Evolutionary conservation across 2,888 invertebrate species (phyloP), one percentile per base, ranked within the genome.

Genomic region (Lordiphosa fenestrarum): DNA sequence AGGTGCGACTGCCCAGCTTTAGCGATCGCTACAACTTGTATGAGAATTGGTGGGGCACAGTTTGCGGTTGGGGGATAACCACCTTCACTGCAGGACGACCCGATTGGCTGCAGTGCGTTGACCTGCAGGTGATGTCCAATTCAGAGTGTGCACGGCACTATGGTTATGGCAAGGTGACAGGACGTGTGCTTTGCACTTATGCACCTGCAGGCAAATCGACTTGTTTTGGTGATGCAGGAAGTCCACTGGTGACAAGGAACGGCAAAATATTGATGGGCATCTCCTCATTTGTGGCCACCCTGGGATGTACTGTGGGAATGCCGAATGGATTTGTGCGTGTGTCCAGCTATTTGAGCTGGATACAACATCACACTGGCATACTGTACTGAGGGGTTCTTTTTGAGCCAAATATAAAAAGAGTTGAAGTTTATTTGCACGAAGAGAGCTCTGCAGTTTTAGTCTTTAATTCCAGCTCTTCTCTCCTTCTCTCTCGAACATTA

Each of bases 1-100:
- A 23, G 2, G 66, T 65, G 1, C 12, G 15, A 0, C 10, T 62
- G 4, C 62, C 62, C 0, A 3, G 37, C 1, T n/a, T 55, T 6
- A 48, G 42, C 7, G 35, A 64, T 6, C 38, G 38, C 13, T 48
- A 57, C 5, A 46, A 54, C 25, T 12, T n/a, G 0, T 65, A 65
- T 12, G 57, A 19, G 12, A 48, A 48, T 10, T 12, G 13, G 35
- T 39, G 57, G 48, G 47, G 44, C 19, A 36, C 2, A 10, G 7
- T 30, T 9, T 62, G 65, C 13, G 62, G 62, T 2, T 62, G 65
- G 65, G 62, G 62, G 7, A 12, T 37, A 4, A 62, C 65, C 25
- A 36, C 35, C 13, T 35, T 4, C 4, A 36, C 0, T 5, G 23
- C 7, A 6, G 33, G 41, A 1, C 38, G 25, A 9, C 38, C 65